Percentiles rank a stretch among this genome's conserved stretches.
Evolutionary conservation across 2,113 vertebrate genomes (phyloP).

Genomic region (Clinocottus analis): DNA sequence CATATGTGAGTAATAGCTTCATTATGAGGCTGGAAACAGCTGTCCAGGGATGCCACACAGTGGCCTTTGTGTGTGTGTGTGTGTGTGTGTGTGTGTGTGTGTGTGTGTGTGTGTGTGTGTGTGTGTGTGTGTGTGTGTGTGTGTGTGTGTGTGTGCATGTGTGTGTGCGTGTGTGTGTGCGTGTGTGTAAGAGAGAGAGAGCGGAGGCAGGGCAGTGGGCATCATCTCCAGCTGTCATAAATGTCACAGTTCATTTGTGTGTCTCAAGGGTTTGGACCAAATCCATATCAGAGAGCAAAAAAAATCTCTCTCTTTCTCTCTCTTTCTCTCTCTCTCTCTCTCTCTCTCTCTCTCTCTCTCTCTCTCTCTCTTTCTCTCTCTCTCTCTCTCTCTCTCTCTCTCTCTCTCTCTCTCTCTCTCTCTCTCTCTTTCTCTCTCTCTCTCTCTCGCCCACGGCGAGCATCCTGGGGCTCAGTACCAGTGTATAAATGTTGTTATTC

Average conservation of each 20-base stretch:
- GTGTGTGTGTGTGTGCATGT: slow-evolving; percentile 13
- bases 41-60: slow-evolving; percentile 12
- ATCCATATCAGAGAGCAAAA: slow-evolving; percentile 75
- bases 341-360: slow-evolving; percentile 22
- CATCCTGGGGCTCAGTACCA: slow-evolving; percentile 53
- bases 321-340: slow-evolving; percentile 25
- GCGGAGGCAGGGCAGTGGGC: slow-evolving; percentile 37
- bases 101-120: slow-evolving; percentile 30
- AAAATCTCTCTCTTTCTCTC: slow-evolving; percentile 43
- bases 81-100: slow-evolving; percentile 6
- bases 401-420: slow-evolving; percentile 15
- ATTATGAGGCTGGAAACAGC: slow-evolving; percentile 31
- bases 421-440: slow-evolving; percentile 29
- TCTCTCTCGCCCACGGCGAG: slow-evolving; percentile 2
- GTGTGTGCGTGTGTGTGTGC: slow-evolving; percentile 28
- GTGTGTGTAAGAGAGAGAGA: not conserved
- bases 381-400: slow-evolving; percentile 23
- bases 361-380: slow-evolving; percentile 22
- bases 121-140: slow-evolving; percentile 31
- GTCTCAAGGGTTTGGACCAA: slow-evolving; percentile 76
- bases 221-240: slow-evolving; percentile 70
- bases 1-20: not conserved
- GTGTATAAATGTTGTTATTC: slow-evolving; percentile 66
- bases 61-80: not conserved
- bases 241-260: slow-evolving; percentile 78